Evolutionary conservation across 2,888 invertebrate genomes (phyloP).

Genomic region (Ormyrus nitidulus): DNA sequence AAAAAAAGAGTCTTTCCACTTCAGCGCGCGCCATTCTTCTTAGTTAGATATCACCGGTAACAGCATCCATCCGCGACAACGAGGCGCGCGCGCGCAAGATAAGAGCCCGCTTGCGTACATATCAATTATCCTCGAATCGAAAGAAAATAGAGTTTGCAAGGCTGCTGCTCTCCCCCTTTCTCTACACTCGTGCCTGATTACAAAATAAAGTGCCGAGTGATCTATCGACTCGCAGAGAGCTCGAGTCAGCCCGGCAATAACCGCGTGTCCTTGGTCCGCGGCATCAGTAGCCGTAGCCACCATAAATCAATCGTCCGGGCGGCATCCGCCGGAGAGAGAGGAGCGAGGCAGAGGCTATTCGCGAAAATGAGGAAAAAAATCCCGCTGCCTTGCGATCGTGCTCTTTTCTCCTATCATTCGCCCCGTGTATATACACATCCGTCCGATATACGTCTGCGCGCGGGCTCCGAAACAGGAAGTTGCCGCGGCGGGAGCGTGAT

Average conservation of each 20-base stretch:
- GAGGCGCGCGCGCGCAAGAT: constrained; percentile 7
- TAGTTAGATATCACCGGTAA: constrained; percentile 12
- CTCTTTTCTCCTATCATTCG: constrained; percentile 22
- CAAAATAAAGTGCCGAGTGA: constrained; percentile 50
- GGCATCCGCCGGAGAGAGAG: background rate
- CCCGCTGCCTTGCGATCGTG: background rate
- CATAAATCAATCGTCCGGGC: constrained; percentile 44
- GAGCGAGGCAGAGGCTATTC: background rate
- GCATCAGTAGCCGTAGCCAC: constrained; percentile 13
- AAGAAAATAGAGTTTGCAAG: constrained; percentile 25
- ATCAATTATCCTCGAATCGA: constrained; percentile 41
- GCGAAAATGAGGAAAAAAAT: constrained; percentile 39
- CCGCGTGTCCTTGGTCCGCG: background rate
- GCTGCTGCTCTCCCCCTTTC: background rate
- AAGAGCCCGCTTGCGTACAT: constrained; percentile 22
- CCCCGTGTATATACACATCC: no score
- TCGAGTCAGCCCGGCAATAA: constrained; percentile 11
- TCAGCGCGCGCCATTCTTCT: background rate
- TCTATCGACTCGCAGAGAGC: constrained; percentile 27
- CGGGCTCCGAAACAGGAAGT: constrained; percentile 21
- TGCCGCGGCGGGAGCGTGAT: background rate
- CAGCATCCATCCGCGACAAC: constrained; percentile 40
- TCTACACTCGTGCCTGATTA: constrained; percentile 14
- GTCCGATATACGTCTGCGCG: no score
- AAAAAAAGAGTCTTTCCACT: no score